Evolutionary conservation across 2,888 invertebrate species (phyloP).

Genomic region (Esperia sulphurella): DNA sequence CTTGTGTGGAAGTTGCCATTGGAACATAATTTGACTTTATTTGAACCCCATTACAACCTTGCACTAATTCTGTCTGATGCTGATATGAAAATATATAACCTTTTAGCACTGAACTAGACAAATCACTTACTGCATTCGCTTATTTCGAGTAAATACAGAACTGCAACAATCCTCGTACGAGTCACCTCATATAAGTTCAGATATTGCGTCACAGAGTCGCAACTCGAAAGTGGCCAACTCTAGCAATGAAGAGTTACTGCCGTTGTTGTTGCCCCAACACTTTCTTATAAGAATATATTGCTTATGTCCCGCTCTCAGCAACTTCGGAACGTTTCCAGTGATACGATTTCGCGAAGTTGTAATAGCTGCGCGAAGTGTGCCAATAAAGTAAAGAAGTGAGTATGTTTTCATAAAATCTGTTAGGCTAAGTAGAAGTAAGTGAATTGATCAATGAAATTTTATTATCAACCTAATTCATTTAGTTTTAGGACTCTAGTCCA

Average conservation of each 20-base stretch:
- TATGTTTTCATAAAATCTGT: too few relatives aligned
- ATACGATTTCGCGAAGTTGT: slow-evolving; percentile 40
- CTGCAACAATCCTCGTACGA: slow-evolving; percentile 8
- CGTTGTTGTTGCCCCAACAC: slow-evolving; percentile 43
- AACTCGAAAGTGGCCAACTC: slow-evolving; percentile 24
- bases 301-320: slow-evolving; percentile 35
- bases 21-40: too few relatives aligned
- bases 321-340: slow-evolving; percentile 27
- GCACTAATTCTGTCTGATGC: too few relatives aligned
- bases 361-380: slow-evolving; percentile 6
- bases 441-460: too few relatives aligned
- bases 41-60: too few relatives aligned
- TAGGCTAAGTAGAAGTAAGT: neutral
- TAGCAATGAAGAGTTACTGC: slow-evolving; percentile 61
- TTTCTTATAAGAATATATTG: slow-evolving; percentile 68
- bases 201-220: slow-evolving; percentile 40
- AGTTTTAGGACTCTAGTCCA: too few relatives aligned
- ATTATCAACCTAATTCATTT: too few relatives aligned
- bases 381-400: neutral
- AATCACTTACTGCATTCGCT: neutral
- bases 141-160: slow-evolving; percentile 1
- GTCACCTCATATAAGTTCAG: slow-evolving; percentile 28
- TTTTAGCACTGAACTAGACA: too few relatives aligned
- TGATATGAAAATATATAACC: too few relatives aligned
- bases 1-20: too few relatives aligned